A percentile compares a stretch with the other conserved stretches of the same genome.
These are phyloP conservation scores for Ursus arctos DNA, from an alignment of 2,113 vertebrate genomes.

Conservation along the genomic window DNA sequence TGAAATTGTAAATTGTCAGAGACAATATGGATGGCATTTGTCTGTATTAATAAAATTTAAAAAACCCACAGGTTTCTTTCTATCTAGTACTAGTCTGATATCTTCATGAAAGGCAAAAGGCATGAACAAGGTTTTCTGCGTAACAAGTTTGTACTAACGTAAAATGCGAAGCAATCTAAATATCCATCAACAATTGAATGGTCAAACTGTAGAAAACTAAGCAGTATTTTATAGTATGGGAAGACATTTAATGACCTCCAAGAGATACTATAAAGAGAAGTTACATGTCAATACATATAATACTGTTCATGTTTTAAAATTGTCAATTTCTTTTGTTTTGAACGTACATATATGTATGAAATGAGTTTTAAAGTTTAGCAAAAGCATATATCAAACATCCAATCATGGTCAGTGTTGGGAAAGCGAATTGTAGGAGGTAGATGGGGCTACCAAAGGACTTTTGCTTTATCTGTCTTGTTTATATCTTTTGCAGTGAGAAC, in stretches of 20 bases:
- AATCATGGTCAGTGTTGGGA: not conserved
- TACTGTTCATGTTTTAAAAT: not conserved
- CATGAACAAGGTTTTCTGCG: not conserved
- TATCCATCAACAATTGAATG: not conserved
- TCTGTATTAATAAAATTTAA: not conserved
- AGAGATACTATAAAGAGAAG: not conserved
- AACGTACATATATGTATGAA: not conserved
- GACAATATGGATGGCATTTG: not conserved
- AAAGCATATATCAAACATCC: not conserved
- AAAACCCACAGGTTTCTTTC: not conserved
- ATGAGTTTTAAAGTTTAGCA: slow-evolving; percentile 29
- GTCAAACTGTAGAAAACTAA: not conserved
- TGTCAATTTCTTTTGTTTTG: not conserved
- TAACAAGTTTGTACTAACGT: not conserved
- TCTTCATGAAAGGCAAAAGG: not conserved
- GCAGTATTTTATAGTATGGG: not conserved
- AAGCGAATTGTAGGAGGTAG: not conserved
- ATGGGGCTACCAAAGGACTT: not conserved
- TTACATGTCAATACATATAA: not conserved
- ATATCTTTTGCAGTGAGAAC: not conserved
- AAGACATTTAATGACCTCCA: not conserved
- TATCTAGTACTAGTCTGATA: not conserved
- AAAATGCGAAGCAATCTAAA: not conserved
- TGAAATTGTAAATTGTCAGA: not conserved
- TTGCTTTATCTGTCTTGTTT: not conserved